Percentiles rank a stretch among this genome's conserved stretches.
Conservation (phyloP, 2,888 invertebrate species). For the Orchesellides sinensis region DNA sequence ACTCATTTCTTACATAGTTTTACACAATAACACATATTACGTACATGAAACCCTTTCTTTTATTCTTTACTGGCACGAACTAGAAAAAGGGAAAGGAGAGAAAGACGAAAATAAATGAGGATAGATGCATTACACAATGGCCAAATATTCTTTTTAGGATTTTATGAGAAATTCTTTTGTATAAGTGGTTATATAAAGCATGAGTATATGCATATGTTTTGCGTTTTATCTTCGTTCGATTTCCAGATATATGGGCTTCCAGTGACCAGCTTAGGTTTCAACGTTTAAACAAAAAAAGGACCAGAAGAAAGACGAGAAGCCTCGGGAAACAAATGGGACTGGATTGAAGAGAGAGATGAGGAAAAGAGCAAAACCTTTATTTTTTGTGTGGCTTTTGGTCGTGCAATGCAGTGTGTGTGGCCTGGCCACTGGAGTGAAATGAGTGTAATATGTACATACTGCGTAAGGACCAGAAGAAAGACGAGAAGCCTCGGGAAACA, state of each 20-base stretch:
- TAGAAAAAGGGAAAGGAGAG: not conserved
- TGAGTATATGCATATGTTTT: not conserved
- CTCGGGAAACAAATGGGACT: not conserved
- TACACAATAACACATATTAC: constrained; percentile 35
- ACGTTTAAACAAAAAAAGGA: not conserved
- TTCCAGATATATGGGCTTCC: no score
- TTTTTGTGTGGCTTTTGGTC: constrained; percentile 26
- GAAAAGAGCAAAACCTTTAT: not conserved
- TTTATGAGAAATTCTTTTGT: no score
- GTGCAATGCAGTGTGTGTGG: constrained; percentile 26
- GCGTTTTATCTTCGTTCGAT: not conserved
- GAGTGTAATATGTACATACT: no score
- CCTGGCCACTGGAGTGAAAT: constrained; percentile 35
- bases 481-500: not conserved
- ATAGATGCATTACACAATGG: no score
- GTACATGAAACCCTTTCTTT: constrained; percentile 17
- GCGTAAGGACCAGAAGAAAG: no score
- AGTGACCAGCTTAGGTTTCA: not conserved
- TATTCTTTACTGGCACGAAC: constrained; percentile 48
- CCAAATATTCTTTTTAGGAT: no score
- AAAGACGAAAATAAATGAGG: constrained; percentile 7
- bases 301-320: not conserved
- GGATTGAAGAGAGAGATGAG: not conserved
- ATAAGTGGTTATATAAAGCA: no score
- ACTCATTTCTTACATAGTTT: no score